Evolutionary conservation across 2,888 invertebrate species (phyloP), one percentile per base, ranked within the genome.

Genomic region (Agrotis segetum): DNA sequence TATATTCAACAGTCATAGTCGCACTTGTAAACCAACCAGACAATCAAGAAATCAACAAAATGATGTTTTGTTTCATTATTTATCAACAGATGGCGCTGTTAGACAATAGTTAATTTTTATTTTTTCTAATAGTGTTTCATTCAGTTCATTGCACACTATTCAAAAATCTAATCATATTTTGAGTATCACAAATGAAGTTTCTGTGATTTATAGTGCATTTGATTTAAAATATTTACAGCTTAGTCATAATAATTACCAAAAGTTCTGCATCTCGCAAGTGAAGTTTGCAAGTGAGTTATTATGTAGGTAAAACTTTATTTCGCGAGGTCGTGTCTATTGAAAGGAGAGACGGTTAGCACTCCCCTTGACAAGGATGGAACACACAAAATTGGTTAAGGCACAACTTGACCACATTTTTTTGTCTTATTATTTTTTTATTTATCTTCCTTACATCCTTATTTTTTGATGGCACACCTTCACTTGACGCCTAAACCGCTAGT

Each of bases 281-380:
- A 81, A 55, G 49, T 89, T 88, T 88, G 75, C 40, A 4, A 3
- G 0, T 0, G 11, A 11, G 7, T 82, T 29, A 17, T 65, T 83
- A 78, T 80, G 79, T 77, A 70, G 58, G 21, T 16, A 6, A 70
- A 72, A 16, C 0, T 0, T 0, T 0, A 0, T 7, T 13, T 0
- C 0, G 0, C 0, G 0, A 0, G 0, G 0, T 2, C 74, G 99
- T 99, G 99, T 99, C 97, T 98, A 98, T 98, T 98, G 98, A 98
- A 99, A 99, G 99, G 99, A 99, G 99, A 99, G 99, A 98, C 96
- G 97, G 98, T 98, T 98, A 98, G 98, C 98, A 98, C 98, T 98
- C 98, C 98, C 98, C 99, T 99, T 97, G 99, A 98, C 98, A 99
- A 99, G 98, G 98, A 98, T 98, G 98, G 98, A 94, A 90, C 92